phyloP scores from a whole-genome alignment of 1,140 invertebrate species.

The Potamilus streckersoni region DNA sequence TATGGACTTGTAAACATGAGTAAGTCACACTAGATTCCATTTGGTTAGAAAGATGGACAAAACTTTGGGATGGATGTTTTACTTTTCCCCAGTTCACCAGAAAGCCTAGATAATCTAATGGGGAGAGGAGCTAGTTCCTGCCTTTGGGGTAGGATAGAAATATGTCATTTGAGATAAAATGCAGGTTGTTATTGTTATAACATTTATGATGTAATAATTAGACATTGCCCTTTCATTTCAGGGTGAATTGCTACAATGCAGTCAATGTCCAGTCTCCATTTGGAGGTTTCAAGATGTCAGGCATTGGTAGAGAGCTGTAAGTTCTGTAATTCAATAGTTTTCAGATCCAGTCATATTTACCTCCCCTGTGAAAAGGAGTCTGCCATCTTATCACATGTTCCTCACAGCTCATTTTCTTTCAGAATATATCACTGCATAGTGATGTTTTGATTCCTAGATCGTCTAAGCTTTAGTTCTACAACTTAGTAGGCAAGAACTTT shows the following conservation, averaged over 20 bases:
- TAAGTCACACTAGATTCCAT: no score
- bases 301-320: slow-evolving; percentile 53
- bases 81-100: no score
- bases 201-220: no score
- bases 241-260: slow-evolving; percentile 50
- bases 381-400: background rate
- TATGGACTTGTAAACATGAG: no score
- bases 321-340: slow-evolving; percentile 8
- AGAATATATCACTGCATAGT: background rate
- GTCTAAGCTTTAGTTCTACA: background rate
- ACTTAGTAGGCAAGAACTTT: slow-evolving; percentile 77
- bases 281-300: slow-evolving; percentile 58
- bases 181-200: no score
- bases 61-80: no score
- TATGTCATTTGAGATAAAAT: no score
- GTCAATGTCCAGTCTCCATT: slow-evolving; percentile 47
- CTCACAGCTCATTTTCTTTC: background rate
- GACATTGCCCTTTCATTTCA: slow-evolving; percentile 18
- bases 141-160: no score
- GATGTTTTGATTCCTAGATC: background rate
- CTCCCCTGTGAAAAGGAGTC: background rate
- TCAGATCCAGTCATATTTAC: background rate
- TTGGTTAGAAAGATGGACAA: no score
- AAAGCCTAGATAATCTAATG: no score
- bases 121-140: no score